Evolutionary conservation across 2,888 invertebrate species (phyloP), one percentile per base, ranked within the genome.

Genomic region (Tigriopus californicus): DNA sequence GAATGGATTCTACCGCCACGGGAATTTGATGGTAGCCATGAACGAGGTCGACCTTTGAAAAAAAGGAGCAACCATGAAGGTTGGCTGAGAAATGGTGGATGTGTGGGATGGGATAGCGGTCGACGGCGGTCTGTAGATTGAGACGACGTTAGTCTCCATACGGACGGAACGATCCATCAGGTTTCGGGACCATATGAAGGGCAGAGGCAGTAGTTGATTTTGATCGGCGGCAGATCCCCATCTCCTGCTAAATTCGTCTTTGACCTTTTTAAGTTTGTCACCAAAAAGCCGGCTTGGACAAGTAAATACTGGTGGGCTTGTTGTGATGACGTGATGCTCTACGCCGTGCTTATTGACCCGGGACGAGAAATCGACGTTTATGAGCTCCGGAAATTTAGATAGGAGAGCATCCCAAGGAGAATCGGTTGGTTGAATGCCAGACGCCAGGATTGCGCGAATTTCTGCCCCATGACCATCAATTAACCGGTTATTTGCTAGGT

Each of bases 21-120:
- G 69, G 70, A 5, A 74, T 69, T 54, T 71, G 68, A 58, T 70
- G 66, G 59, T 67, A 74, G 0, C 70, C 70, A 20, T 65, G 58
- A 4, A 63, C 62, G 22, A 71, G 63, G 63, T 71, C 63, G 18
- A 66, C 20, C n/a, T 47, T 64, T 6, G 24, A 24, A 8, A 51
- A 51, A 6, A 51, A 5, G 24, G 18, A 6, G n/a, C 24, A 20
- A 24, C 52, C 52, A 18, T n/a, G 18, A 15, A 51, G 52, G 20
- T 22, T 2, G 24, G 11, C 10, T 4, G 52, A 51, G 11, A 51
- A 51, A n/a, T 51, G 6, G 6, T 18, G 24, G 11, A 51, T 51
- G 11, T 51, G 18, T 3, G 71, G 68, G 61, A 69, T 61, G 0
- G 70, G 68, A 73, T 73, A 60, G 69, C 66, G 51, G 61, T 70